Percentiles rank a stretch among this genome's conserved stretches.
These are phyloP conservation scores for Entomobrya proxima DNA, from an alignment of 2,888 invertebrate genomes.

Conservation along the genomic window DNA sequence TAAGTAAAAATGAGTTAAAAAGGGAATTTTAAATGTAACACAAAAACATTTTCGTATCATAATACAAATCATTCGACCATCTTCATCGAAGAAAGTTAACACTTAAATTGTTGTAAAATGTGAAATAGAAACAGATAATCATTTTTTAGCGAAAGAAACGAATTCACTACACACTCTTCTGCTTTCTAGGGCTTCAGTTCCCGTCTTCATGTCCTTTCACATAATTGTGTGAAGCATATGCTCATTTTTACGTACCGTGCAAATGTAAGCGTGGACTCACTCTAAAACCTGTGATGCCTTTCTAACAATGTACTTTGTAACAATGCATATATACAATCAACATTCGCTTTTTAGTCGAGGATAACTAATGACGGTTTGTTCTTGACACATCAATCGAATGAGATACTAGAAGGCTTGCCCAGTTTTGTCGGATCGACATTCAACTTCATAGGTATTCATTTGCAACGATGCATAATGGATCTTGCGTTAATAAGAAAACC, in stretches of 20 bases:
- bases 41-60: neutral
- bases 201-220: conserved; percentile 47
- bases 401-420: neutral
- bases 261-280: neutral
- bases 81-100: conserved; percentile 48
- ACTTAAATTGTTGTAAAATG: conserved; percentile 1
- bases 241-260: neutral
- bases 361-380: conserved; percentile 19
- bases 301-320: neutral
- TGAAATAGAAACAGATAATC: neutral
- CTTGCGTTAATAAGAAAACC: neutral
- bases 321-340: neutral
- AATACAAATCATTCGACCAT: neutral
- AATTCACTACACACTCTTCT: neutral
- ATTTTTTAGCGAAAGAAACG: neutral
- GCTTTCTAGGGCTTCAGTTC: conserved; percentile 62
- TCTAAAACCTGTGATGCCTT: neutral
- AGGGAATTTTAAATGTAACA: conserved; percentile 22
- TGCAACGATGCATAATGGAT: conserved; percentile 1
- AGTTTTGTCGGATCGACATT: no score
- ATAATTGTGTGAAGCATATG: neutral
- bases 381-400: neutral
- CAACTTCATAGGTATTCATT: neutral
- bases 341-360: neutral
- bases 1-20: conserved; percentile 31